Conservation (phyloP, 1,140 invertebrate species). For the Caerostris darwini region DNA sequence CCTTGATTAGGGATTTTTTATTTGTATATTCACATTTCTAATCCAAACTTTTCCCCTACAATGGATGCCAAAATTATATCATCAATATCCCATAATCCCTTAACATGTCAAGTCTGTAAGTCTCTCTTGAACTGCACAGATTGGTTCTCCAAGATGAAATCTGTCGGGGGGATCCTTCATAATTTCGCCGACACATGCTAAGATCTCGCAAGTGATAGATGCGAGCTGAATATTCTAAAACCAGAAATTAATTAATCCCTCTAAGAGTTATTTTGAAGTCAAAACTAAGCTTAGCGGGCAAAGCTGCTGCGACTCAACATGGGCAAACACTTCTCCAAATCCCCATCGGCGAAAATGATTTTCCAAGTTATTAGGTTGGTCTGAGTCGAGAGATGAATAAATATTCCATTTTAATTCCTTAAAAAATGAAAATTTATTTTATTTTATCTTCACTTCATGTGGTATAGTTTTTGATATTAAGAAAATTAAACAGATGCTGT, state of each 20-base stretch:
- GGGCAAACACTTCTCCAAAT: not conserved
- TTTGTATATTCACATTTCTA: too few relatives aligned
- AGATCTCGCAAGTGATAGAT: slow-evolving; percentile 25
- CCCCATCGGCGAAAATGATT: not conserved
- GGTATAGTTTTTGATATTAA: too few relatives aligned
- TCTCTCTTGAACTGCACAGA: not conserved
- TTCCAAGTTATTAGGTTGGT: not conserved
- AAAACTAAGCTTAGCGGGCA: not conserved
- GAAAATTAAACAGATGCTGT: too few relatives aligned
- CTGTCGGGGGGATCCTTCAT: not conserved
- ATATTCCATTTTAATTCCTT: not conserved
- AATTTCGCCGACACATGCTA: not conserved
- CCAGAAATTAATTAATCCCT: slow-evolving; percentile 27
- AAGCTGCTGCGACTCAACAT: not conserved
- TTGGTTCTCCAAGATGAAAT: not conserved
- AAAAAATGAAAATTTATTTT: too few relatives aligned
- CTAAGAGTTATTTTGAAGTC: slow-evolving; percentile 27
- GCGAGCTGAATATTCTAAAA: not conserved
- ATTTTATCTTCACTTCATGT: too few relatives aligned
- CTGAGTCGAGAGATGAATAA: not conserved
- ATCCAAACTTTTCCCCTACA: too few relatives aligned
- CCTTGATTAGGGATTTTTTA: too few relatives aligned
- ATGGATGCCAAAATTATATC: too few relatives aligned
- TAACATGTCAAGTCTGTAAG: too few relatives aligned
- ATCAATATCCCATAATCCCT: too few relatives aligned